Base-by-base conservation (phyloP, 2,797 vertebrate species). In the Euthynnus affinis region DNA sequence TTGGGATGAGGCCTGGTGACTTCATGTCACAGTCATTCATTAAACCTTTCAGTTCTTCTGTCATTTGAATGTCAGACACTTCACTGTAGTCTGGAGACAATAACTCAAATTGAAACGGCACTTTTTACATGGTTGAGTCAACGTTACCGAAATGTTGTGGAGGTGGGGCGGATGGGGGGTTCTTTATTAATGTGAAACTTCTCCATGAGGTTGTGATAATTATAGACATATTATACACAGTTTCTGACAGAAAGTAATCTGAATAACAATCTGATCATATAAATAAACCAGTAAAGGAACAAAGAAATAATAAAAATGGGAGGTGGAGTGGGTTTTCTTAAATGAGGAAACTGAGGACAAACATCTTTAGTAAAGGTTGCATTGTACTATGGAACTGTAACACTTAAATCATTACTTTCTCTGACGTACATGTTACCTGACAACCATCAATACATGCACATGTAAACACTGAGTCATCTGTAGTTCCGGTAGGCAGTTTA, bases 401-500 rank as follows among this genome's bases (percentile, higher is more conserved):
- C 6, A 18, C 7, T 7, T 15, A 48, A 48, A 48, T 18, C 14
- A 8, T 48, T 22, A 49, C 0, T 34, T 15, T 49, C 27, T 61
- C 14, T 52, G 44, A 22, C 12, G 4, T n/a, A 22, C 12, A 44
- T 22, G 7, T 23, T 80, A 44, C 29, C 83, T 86, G 82, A 74
- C 87, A 83, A 84, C 85, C 53, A 53, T 58, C 17, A 22, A 34
- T n/a, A 66, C 52, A 68, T 15, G 20, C 42, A 78, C 51, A 79
- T 42, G n/a, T 70, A 80, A 90, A 90, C 85, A 88, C 5, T 84
- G 79, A 91, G 80, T 88, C 87, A 82, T 73, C 37, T 51, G 44
- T 48, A n/a, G 71, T 76, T 80, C 80, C 76, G 32, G 71, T 37
- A 59, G 65, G 52, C 48, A 29, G 57, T 25, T 10, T 23, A 49